Evolutionary conservation across 2,113 vertebrate species (phyloP).

Genomic region (Alethe castanea): DNA sequence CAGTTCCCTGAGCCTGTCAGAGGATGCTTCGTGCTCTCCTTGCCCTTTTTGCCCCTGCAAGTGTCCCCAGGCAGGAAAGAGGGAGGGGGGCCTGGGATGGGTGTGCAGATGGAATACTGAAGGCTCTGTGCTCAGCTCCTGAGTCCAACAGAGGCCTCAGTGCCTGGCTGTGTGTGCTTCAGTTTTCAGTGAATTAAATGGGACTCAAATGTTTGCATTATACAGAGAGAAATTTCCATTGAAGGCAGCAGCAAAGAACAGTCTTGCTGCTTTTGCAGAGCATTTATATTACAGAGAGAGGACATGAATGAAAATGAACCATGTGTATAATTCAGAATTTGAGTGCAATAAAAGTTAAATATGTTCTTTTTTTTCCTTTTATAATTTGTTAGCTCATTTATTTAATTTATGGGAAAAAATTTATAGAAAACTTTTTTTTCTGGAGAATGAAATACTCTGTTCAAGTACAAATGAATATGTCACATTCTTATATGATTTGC

Average conservation of each 20-base stretch:
- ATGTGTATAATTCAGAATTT: neutral
- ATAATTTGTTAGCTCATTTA: neutral
- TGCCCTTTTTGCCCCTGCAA: neutral
- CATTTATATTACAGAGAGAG: neutral
- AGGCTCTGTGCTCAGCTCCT: neutral
- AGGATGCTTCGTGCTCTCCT: neutral
- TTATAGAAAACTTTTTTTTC: neutral
- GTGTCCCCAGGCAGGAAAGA: neutral
- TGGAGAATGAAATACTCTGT: neutral
- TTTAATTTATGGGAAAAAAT: neutral
- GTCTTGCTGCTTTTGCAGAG: neutral
- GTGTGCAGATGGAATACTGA: neutral
- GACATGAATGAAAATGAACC: neutral
- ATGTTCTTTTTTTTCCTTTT: neutral
- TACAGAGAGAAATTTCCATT: neutral
- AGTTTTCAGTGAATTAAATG: neutral
- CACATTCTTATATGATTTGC: neutral
- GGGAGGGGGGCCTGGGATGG: neutral
- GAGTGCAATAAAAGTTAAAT: neutral
- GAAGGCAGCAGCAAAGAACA: neutral
- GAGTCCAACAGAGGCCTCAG: neutral
- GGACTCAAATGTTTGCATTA: neutral
- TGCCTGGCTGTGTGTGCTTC: neutral
- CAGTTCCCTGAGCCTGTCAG: neutral
- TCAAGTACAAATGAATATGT: neutral